Percentiles rank a stretch among this genome's conserved stretches.
Conservation (phyloP, 1,140 invertebrate genomes). For the Holcopasites calliopsidis region DNA sequence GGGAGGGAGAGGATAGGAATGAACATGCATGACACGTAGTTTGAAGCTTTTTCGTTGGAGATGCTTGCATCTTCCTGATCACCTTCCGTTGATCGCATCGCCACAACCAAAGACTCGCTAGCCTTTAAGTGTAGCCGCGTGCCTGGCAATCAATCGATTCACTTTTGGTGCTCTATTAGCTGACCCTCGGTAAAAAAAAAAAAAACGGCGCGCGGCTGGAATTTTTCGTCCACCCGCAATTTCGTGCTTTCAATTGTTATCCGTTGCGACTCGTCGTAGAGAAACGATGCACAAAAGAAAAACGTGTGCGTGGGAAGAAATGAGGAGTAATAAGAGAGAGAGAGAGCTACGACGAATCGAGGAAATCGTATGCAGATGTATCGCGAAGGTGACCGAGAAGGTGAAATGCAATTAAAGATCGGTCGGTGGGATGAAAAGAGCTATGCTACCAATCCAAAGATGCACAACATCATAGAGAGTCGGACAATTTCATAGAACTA, state of each 20-base stretch:
- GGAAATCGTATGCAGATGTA: slow-evolving; percentile 43
- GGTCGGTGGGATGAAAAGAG: slow-evolving; percentile 53
- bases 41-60: no score
- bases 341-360: neutral
- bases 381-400: slow-evolving; percentile 38
- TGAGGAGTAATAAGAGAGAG: neutral
- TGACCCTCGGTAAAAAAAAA: neutral
- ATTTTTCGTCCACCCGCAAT: neutral
- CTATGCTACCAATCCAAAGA: slow-evolving; percentile 61
- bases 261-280: neutral
- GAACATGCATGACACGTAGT: no score
- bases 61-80: slow-evolving; percentile 27
- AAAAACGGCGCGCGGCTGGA: neutral
- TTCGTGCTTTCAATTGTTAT: slow-evolving; percentile 2
- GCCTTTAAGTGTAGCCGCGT: slow-evolving; percentile 8
- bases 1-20: slow-evolving; percentile 41
- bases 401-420: slow-evolving; percentile 47
- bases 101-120: slow-evolving; percentile 18
- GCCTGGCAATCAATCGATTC: neutral
- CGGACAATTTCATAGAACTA: slow-evolving; percentile 76
- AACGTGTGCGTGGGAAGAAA: slow-evolving; percentile 14
- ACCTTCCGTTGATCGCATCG: slow-evolving; percentile 38
- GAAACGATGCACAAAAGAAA: neutral
- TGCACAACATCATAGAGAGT: slow-evolving; percentile 73
- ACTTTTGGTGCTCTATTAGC: neutral